A percentile compares a stretch with the other conserved stretches of the same genome.
Conservation (phyloP, 2,888 invertebrate species). For the Drosophila diplacantha region DNA sequence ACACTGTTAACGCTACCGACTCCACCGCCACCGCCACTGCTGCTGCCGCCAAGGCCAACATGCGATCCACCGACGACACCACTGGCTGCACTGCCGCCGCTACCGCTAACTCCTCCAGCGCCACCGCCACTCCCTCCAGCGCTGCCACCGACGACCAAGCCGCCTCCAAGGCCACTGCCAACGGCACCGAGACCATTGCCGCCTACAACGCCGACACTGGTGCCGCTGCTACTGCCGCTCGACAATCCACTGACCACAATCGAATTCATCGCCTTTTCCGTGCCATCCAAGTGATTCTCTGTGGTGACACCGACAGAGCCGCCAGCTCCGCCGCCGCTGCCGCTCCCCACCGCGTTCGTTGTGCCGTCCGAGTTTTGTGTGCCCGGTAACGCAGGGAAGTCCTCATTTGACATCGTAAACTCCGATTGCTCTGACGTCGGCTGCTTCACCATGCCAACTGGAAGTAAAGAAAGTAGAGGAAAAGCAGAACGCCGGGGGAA, state of each 20-base stretch:
- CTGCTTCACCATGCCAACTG: constrained; percentile 96
- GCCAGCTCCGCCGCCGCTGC: constrained; percentile 46
- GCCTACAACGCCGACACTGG: constrained; percentile 60
- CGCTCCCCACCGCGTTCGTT: constrained; percentile 72
- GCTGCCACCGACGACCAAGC: constrained; percentile 48
- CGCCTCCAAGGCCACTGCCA: constrained; percentile 59
- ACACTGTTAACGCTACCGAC: constrained; percentile 56
- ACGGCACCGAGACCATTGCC: constrained; percentile 67
- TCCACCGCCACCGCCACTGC: constrained; percentile 33
- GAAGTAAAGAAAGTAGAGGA: constrained; percentile 45
- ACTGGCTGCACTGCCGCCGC: constrained; percentile 43
- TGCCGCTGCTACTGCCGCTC: constrained; percentile 55
- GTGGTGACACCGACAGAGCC: constrained; percentile 58
- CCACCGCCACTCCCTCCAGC: constrained; percentile 36
- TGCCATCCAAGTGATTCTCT: constrained; percentile 76
- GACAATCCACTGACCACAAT: constrained; percentile 73
- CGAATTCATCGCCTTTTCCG: constrained; percentile 77
- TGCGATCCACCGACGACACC: constrained; percentile 52
- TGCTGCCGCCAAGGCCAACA: constrained; percentile 49
- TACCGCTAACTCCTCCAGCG: constrained; percentile 36
- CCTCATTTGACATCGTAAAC: constrained; percentile 99
- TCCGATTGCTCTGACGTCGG: constrained; percentile 94
- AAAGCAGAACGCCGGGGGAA: constrained; percentile 10
- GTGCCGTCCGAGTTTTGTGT: constrained; percentile 85
- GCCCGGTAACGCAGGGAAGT: constrained; percentile 99